Evolutionary conservation across 53 echinoderm and acorn worm species (phyloP), one percentile per base, ranked within the genome.

Genomic region (Hippasteria phrygiana): DNA sequence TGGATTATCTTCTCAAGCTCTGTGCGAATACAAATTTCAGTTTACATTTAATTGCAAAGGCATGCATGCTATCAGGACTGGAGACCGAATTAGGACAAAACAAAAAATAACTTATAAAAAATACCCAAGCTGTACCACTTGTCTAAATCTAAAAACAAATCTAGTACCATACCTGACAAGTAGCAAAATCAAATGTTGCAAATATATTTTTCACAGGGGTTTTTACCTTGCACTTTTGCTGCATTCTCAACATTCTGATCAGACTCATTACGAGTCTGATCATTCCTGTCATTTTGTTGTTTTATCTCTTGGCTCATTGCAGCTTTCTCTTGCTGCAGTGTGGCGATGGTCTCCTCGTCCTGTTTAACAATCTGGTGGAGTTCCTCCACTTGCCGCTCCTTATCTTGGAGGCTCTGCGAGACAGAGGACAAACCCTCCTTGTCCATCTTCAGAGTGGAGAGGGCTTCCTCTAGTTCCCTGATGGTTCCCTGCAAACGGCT

Each of bases 191-290:
- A n/a, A n/a, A n/a, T n/a, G n/a, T n/a, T n/a, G n/a, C n/a, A n/a
- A n/a, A n/a, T n/a, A n/a, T n/a, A n/a, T n/a, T 28, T 12, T 32
- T 32, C 67, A 31, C 41, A 43, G 67, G 10, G 34, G 0, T 1
- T 4, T 24, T 42, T 42, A 72, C 72, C 43, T 72, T 72, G 39
- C 1, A 72, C 18, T 37, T 42, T 72, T 40, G 72, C 72, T n/a
- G 20, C n/a, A 72, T 39, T 40, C 72, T 66, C 67, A 66, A n/a
- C n/a, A 72, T 39, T 40, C 72, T 66, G 33, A 66, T 9, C 32
- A 3, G 67, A 5, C 0, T 66, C 35, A 33, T 18, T 67, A 2
- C 10, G 1, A 35, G 3, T 37, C 69, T 67, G 69, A 2, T 67
- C 36, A 67, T 6, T 17, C 14, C 3, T 11, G 69, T 1, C 34